These are phyloP conservation scores for Onchidella celtica DNA, from an alignment of 2,888 invertebrate genomes.

Conservation along the genomic window DNA sequence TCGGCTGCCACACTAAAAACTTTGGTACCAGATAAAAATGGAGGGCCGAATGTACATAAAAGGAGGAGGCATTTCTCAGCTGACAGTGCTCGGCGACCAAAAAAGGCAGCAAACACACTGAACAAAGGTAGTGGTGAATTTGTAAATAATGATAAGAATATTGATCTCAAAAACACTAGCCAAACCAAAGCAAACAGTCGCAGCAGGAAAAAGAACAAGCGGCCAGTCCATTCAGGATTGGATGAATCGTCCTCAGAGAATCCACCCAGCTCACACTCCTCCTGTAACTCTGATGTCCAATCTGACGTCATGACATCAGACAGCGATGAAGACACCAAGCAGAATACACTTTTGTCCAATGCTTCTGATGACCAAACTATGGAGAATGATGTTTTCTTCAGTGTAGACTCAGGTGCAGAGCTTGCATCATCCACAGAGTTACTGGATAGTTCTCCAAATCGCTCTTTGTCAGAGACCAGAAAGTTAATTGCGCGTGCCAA, in stretches of 20 bases:
- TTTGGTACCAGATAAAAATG: background rate
- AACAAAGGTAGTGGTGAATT: background rate
- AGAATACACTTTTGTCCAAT: conserved; percentile 31
- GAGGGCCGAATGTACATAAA: background rate
- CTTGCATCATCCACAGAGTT: conserved; percentile 35
- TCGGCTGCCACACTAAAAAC: background rate
- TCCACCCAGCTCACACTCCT: conserved; percentile 41
- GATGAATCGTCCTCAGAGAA: conserved; percentile 47
- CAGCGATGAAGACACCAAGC: conserved; percentile 44
- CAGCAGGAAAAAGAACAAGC: background rate
- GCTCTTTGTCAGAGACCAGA: conserved; percentile 6
- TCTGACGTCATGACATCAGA: conserved; percentile 42
- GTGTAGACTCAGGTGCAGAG: conserved; percentile 34
- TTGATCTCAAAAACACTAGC: background rate
- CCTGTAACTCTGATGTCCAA: conserved; percentile 11
- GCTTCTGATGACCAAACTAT: conserved; percentile 42
- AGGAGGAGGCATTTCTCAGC: conserved; percentile 43
- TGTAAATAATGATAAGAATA: conserved; percentile 4
- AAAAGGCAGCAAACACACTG: conserved; percentile 18
- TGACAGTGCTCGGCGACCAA: conserved; percentile 15
- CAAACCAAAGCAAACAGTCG: background rate
- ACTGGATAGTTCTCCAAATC: conserved; percentile 5
- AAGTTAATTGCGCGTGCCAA: conserved; percentile 28
- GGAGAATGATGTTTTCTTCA: conserved; percentile 44
- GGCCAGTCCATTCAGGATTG: background rate